Evolutionary conservation across 2,113 vertebrate species (phyloP).

Genomic region (Sardina pilchardus): DNA sequence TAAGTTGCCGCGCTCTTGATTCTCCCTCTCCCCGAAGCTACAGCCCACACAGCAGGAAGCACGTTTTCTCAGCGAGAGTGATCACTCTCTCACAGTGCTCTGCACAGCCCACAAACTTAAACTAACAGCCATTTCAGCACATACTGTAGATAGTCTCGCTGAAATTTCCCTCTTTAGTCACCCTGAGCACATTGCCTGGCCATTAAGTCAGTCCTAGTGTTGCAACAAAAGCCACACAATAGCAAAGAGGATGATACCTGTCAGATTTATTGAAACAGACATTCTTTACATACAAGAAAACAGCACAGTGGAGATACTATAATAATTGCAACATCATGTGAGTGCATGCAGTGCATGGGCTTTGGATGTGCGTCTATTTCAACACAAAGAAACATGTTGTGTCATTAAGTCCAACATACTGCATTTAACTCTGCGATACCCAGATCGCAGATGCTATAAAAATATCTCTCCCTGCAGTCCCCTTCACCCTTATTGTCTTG

Average conservation of each 20-base stretch:
- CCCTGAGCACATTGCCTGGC: neutral
- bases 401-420: neutral
- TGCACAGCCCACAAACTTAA: neutral
- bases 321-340: neutral
- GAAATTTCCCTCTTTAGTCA: neutral
- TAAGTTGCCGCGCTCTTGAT: neutral
- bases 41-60: constrained; percentile 14
- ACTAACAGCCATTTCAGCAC: constrained; percentile 6
- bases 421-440: neutral
- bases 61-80: neutral
- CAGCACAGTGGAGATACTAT: neutral
- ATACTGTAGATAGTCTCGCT: neutral
- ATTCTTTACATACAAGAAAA: constrained; percentile 11
- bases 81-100: neutral
- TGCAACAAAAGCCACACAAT: neutral
- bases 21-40: constrained; percentile 12
- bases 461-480: constrained; percentile 1
- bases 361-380: neutral
- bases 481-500: neutral
- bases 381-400: constrained; percentile 9
- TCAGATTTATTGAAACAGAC: constrained; percentile 12
- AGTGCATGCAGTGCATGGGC: neutral
- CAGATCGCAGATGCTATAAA: neutral
- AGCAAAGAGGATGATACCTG: neutral
- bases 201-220: neutral